These are phyloP conservation scores for Numenius arquata DNA, from an alignment of 2,113 vertebrate genomes.

Conservation along the genomic window DNA sequence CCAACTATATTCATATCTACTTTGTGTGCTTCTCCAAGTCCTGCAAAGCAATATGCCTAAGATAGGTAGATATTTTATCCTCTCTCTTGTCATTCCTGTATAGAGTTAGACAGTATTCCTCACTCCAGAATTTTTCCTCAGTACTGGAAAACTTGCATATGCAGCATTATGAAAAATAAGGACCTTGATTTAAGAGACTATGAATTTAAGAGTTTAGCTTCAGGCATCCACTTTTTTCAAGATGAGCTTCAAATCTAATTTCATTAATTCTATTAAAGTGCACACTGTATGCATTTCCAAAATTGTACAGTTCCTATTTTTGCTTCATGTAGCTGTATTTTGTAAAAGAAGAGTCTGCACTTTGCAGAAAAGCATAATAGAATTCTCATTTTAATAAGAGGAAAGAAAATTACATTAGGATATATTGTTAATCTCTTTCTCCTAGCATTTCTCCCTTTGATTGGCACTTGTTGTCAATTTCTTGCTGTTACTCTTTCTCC, in stretches of 20 bases:
- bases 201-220: conserved; percentile 6
- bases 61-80: background rate
- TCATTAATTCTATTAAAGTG: background rate
- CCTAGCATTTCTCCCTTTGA: background rate
- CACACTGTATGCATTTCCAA: background rate
- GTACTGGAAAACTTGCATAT: background rate
- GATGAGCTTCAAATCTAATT: background rate
- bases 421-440: conserved; percentile 16
- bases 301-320: background rate
- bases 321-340: background rate
- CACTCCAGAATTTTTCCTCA: background rate
- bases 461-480: conserved; percentile 22
- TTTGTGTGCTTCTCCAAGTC: background rate
- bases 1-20: background rate
- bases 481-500: background rate
- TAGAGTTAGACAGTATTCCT: background rate
- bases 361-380: background rate
- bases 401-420: conserved; percentile 1
- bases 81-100: background rate
- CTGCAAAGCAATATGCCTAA: background rate
- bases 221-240: background rate
- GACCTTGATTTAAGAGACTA: background rate
- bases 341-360: background rate
- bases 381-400: conserved; percentile 29
- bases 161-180: background rate